A percentile compares a stretch with the other conserved stretches of the same genome.
Evolutionary conservation across 2,113 vertebrate species (phyloP).

Genomic region (Myotis davidii): DNA sequence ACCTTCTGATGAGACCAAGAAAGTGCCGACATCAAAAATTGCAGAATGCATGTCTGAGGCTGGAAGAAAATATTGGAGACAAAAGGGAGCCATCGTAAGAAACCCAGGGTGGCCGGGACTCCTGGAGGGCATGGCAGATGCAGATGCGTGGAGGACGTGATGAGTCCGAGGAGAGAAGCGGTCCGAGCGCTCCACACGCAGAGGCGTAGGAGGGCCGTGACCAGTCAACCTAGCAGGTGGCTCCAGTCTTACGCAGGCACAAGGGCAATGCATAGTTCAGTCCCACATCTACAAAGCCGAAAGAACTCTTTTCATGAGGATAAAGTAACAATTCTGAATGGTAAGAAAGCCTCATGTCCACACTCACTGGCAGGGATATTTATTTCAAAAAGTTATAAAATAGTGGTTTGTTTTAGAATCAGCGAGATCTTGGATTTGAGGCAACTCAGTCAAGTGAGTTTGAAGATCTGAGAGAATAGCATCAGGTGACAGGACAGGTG

Average conservation of each 20-base stretch:
- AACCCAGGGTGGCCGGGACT: fast-evolving
- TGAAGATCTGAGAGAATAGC: background rate
- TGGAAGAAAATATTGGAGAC: background rate
- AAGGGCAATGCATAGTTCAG: background rate
- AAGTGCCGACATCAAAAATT: background rate
- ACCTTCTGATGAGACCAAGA: background rate
- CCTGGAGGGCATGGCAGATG: too few relatives aligned
- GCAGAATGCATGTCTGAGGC: fast-evolving
- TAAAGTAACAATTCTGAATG: background rate
- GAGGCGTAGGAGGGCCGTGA: background rate
- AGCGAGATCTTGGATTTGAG: background rate
- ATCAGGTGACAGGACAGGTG: background rate
- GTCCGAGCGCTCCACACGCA: fast-evolving
- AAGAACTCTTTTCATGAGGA: background rate
- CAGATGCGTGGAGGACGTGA: fast-evolving
- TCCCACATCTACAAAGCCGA: background rate
- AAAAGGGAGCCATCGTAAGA: fast-evolving
- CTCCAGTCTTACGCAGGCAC: background rate
- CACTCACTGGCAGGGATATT: background rate
- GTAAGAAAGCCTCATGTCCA: background rate
- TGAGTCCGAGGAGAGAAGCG: background rate
- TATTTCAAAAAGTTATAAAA: background rate
- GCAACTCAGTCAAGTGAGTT: background rate
- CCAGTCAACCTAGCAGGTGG: background rate
- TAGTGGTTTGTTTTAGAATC: background rate